Evolutionary conservation across 2,113 vertebrate genomes (phyloP).

Genomic region (Tragelaphus strepsiceros): DNA sequence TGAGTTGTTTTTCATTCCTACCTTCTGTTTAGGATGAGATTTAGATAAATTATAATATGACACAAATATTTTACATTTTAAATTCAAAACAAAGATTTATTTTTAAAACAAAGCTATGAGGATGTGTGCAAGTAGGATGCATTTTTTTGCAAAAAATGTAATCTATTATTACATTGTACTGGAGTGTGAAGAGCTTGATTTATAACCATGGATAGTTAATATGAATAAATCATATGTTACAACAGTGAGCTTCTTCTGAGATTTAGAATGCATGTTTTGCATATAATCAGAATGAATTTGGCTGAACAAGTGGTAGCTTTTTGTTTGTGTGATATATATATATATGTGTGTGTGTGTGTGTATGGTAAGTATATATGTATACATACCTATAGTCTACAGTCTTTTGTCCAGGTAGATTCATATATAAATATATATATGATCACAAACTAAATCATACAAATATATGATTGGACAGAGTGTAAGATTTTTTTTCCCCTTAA

Average conservation of each 20-base stretch:
- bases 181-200: conserved; percentile 67
- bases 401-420: background rate
- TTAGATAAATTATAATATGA: background rate
- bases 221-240: conserved; percentile 64
- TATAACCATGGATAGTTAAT: conserved; percentile 63
- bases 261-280: conserved; percentile 40
- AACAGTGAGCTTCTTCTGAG: background rate
- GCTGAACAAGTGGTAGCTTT: background rate
- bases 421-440: background rate
- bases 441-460: background rate
- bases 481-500: background rate
- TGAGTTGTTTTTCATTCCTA: conserved; percentile 22
- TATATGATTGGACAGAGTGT: background rate
- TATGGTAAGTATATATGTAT: background rate
- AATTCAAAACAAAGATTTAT: conserved; percentile 40
- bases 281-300: conserved; percentile 1
- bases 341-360: rapidly evolving
- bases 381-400: background rate
- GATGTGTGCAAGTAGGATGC: conserved; percentile 48
- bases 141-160: background rate
- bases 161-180: conserved; percentile 64
- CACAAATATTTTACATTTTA: conserved; percentile 17
- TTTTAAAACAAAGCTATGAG: conserved; percentile 47
- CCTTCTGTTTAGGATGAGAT: conserved; percentile 16
- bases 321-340: background rate